phyloP scores from a whole-genome alignment of 2,797 vertebrate species.

The Clamator glandarius region DNA sequence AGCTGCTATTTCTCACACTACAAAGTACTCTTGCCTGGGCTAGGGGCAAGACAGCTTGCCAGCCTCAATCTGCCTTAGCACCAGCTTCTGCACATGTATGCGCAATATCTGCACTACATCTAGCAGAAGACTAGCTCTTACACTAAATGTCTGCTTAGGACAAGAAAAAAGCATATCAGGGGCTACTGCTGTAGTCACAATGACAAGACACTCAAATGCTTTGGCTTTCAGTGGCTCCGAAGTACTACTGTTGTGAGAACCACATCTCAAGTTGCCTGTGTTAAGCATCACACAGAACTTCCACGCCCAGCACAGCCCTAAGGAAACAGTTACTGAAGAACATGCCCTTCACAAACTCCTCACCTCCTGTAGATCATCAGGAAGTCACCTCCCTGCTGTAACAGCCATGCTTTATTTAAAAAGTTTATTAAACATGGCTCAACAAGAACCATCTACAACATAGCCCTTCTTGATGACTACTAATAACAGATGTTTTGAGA shows the following conservation, averaged over 20 bases:
- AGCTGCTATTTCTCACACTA: neutral
- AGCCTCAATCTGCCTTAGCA: neutral
- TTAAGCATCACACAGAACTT: neutral
- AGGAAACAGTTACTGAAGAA: neutral
- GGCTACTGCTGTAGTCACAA: neutral
- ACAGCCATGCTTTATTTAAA: neutral
- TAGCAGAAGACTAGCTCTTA: neutral
- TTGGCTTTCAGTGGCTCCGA: neutral
- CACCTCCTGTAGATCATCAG: neutral
- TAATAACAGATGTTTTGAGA: neutral
- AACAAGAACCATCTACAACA: neutral
- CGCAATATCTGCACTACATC: neutral
- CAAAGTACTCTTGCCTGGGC: neutral
- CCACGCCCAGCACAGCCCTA: accelerated
- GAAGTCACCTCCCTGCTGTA: neutral
- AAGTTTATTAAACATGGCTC: neutral
- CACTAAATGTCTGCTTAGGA: neutral
- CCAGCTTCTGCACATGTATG: neutral
- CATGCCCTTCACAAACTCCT: neutral
- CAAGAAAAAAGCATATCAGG: neutral
- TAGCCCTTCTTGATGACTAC: neutral
- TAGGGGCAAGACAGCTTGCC: neutral
- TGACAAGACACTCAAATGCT: neutral
- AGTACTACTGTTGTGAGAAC: neutral
- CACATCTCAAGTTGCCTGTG: neutral